phyloP scores from a whole-genome alignment of 2,797 vertebrate genomes.

The Lateolabrax maculatus region DNA sequence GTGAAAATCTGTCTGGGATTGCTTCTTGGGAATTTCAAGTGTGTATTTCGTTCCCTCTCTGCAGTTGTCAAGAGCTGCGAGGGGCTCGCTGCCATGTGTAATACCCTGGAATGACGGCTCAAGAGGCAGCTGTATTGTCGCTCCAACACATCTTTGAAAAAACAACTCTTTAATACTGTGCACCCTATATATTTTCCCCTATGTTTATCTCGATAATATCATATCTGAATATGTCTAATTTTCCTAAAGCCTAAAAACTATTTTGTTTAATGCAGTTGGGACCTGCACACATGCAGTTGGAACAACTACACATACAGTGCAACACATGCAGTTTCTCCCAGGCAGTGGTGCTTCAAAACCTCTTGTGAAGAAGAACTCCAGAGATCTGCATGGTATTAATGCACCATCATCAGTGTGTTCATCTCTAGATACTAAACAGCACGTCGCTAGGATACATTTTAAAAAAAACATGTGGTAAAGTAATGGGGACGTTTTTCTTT shows the following conservation, averaged over 20 bases:
- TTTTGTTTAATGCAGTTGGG: background rate
- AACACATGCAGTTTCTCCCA: background rate
- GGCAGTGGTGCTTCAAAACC: background rate
- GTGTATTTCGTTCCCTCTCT: conserved; percentile 19
- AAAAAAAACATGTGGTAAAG: background rate
- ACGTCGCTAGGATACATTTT: background rate
- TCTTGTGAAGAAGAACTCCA: background rate
- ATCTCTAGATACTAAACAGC: conserved; percentile 2
- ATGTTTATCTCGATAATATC: too few relatives aligned
- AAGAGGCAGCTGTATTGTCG: conserved; percentile 22
- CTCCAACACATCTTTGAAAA: background rate
- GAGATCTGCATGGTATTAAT: background rate
- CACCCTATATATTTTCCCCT: background rate
- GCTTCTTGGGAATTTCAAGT: background rate
- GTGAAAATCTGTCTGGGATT: background rate
- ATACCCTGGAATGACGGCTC: conserved; percentile 21
- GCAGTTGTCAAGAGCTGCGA: conserved; percentile 30
- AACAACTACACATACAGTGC: too few relatives aligned
- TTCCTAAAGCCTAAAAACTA: background rate
- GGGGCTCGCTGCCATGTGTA: background rate
- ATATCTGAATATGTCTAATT: background rate
- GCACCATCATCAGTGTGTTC: background rate
- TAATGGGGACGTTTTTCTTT: background rate
- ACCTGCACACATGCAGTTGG: too few relatives aligned
- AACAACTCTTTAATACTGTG: background rate